Evolutionary conservation across 2,888 invertebrate species (phyloP).

Genomic region (Cenopis cana): DNA sequence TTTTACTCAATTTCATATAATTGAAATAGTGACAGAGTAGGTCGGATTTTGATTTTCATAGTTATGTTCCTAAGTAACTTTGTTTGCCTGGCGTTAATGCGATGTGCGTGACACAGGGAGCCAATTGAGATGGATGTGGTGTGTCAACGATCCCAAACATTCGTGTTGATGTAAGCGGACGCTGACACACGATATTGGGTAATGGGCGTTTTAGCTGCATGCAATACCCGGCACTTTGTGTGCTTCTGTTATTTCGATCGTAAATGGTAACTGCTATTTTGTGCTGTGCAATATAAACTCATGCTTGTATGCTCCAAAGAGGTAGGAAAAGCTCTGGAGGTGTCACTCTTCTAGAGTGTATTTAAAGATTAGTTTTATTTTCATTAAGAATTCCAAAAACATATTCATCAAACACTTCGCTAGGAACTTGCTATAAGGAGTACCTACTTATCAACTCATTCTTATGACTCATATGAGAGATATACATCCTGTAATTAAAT

Average conservation of each 20-base stretch:
- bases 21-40: too few relatives aligned
- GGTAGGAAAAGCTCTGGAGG: neutral
- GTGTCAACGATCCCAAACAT: slow-evolving; percentile 58
- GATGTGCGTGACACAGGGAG: slow-evolving; percentile 36
- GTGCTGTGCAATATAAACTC: neutral
- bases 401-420: neutral
- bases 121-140: slow-evolving; percentile 60
- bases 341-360: neutral
- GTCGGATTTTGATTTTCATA: too few relatives aligned
- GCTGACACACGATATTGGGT: slow-evolving; percentile 31
- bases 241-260: neutral
- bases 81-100: slow-evolving; percentile 22
- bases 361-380: neutral
- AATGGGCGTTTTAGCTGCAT: slow-evolving; percentile 25
- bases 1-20: too few relatives aligned
- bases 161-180: slow-evolving; percentile 41
- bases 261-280: neutral
- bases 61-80: too few relatives aligned
- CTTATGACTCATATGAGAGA: neutral
- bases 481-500: neutral
- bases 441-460: neutral
- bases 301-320: too few relatives aligned
- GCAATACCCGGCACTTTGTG: slow-evolving; percentile 14
- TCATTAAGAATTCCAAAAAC: too few relatives aligned
- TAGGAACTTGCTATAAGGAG: neutral